phyloP scores from a whole-genome alignment of 1,140 invertebrate genomes.

The Caenorhabditis inopinata region DNA sequence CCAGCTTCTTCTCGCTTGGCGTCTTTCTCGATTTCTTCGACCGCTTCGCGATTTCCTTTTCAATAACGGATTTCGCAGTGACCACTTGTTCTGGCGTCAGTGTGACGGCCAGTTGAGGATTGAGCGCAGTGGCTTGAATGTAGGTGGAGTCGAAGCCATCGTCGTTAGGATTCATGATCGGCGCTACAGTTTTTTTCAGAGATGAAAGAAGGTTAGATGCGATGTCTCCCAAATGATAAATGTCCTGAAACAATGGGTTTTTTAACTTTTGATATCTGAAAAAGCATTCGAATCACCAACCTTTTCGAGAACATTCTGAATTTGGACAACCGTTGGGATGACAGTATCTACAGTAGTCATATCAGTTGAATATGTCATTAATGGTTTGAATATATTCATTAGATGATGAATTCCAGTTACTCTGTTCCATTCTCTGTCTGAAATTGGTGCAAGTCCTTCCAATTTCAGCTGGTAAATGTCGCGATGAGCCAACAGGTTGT shows the following conservation, averaged over 20 bases:
- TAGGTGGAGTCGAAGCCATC: constrained; percentile 51
- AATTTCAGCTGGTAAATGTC: constrained; percentile 40
- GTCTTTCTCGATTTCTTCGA: constrained; percentile 25
- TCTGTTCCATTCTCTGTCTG: constrained; percentile 20
- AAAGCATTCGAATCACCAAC: no score
- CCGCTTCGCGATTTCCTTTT: constrained; percentile 27
- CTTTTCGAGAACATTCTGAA: constrained; percentile 50
- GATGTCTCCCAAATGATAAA: constrained; percentile 36
- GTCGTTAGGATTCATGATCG: constrained; percentile 36
- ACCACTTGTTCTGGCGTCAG: constrained; percentile 50
- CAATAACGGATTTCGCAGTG: constrained; percentile 41
- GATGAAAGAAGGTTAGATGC: constrained; percentile 1
- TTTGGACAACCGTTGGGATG: constrained; percentile 54
- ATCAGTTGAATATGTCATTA: not conserved
- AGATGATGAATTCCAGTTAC: constrained; percentile 1
- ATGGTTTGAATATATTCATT: constrained; percentile 24
- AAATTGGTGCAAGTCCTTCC: constrained; percentile 35
- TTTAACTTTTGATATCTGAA: not conserved
- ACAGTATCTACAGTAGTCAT: constrained; percentile 53
- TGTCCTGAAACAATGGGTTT: not conserved
- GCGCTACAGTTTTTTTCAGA: constrained; percentile 28
- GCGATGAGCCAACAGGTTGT: constrained; percentile 1
- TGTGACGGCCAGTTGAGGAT: constrained; percentile 54
- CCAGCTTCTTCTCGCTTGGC: constrained; percentile 37
- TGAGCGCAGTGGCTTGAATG: constrained; percentile 54